phyloP scores from a whole-genome alignment of 2,888 invertebrate genomes.

The Pammene aurita region DNA sequence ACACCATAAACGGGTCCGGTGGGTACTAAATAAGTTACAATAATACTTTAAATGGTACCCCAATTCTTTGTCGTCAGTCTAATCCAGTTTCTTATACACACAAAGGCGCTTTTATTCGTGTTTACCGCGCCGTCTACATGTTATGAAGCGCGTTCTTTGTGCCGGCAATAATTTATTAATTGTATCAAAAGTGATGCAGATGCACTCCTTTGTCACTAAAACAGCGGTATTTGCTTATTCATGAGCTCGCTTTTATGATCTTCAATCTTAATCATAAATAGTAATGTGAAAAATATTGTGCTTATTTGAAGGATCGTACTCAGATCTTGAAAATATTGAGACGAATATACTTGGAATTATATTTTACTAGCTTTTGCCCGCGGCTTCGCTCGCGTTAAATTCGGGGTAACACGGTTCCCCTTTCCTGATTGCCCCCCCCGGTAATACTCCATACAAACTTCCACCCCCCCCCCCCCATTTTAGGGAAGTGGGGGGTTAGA shows the following conservation, averaged over 20 bases:
- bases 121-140: slow-evolving; percentile 67
- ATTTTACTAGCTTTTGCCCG: too few relatives aligned
- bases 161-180: slow-evolving; percentile 63
- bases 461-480: too few relatives aligned
- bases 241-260: slow-evolving; percentile 47
- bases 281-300: slow-evolving; percentile 13
- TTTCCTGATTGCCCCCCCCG: too few relatives aligned
- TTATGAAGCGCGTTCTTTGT: slow-evolving; percentile 54
- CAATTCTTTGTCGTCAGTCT: slow-evolving; percentile 64
- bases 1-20: slow-evolving; percentile 33
- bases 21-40: slow-evolving; percentile 39
- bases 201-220: slow-evolving; percentile 54
- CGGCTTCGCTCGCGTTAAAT: too few relatives aligned
- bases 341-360: neutral
- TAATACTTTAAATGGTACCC: slow-evolving; percentile 54
- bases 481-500: too few relatives aligned
- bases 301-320: neutral
- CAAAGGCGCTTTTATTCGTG: slow-evolving; percentile 62
- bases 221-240: slow-evolving; percentile 50
- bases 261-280: slow-evolving; percentile 15
- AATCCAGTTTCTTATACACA: slow-evolving; percentile 65
- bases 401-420: too few relatives aligned
- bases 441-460: too few relatives aligned
- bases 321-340: neutral
- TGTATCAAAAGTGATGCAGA: slow-evolving; percentile 62